Evolutionary conservation across 2,113 vertebrate species (phyloP).

Genomic region (Parus major): DNA sequence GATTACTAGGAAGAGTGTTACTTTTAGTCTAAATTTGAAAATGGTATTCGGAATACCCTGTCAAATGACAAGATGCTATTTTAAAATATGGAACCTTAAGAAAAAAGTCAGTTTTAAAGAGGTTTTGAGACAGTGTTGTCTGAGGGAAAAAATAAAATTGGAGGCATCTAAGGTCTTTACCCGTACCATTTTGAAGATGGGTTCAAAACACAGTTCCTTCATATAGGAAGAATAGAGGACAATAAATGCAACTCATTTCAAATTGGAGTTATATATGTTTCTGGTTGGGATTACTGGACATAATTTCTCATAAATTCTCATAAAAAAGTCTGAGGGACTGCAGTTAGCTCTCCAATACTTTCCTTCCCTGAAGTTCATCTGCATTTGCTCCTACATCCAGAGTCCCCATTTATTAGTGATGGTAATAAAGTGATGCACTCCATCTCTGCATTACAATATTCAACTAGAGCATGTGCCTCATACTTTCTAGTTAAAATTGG

Average conservation of each 20-base stretch:
- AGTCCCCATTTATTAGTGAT: neutral
- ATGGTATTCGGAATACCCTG: neutral
- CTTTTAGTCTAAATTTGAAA: slow-evolving; percentile 14
- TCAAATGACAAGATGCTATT: neutral
- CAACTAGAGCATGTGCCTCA: neutral
- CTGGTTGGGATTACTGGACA: neutral
- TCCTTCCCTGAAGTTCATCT: neutral
- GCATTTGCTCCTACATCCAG: neutral
- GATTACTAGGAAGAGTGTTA: neutral
- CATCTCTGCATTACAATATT: neutral
- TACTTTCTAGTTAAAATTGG: neutral
- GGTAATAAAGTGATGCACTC: neutral
- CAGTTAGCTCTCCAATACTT: neutral
- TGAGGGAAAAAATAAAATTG: neutral
- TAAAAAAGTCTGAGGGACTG: accelerated
- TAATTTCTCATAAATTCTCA: neutral
- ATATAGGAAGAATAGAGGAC: neutral
- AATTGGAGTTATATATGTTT: neutral
- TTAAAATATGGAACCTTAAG: neutral
- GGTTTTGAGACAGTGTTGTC: neutral
- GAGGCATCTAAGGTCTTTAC: neutral
- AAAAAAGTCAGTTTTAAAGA: neutral
- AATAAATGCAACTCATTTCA: neutral
- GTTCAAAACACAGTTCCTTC: neutral
- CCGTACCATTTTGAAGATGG: neutral